phyloP scores from a whole-genome alignment of 2,888 invertebrate genomes.

The Salticus scenicus region DNA sequence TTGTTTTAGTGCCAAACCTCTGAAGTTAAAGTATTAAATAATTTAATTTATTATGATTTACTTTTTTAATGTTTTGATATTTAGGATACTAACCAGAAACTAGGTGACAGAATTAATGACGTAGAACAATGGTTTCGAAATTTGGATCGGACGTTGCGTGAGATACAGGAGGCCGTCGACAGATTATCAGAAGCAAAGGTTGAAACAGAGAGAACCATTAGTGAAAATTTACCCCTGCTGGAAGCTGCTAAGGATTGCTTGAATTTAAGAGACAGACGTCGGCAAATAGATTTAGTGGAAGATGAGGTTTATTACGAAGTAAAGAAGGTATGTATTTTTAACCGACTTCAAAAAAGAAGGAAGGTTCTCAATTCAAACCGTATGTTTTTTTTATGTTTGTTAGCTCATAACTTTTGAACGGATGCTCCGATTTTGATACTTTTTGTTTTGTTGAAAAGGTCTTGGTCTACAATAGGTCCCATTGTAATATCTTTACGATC shows the following conservation, averaged over 20 bases:
- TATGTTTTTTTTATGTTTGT: too few relatives aligned
- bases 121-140: constrained; percentile 62
- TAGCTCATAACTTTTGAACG: too few relatives aligned
- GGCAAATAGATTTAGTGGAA: constrained; percentile 52
- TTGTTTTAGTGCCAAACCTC: too few relatives aligned
- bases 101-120: constrained; percentile 55
- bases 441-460: too few relatives aligned
- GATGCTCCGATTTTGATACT: too few relatives aligned
- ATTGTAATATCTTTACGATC: too few relatives aligned
- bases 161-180: constrained; percentile 43
- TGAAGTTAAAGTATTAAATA: too few relatives aligned
- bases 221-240: constrained; percentile 39
- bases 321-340: constrained; percentile 46
- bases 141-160: constrained; percentile 42
- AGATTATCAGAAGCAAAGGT: constrained; percentile 47
- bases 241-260: constrained; percentile 51
- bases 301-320: constrained; percentile 54
- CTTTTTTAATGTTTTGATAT: too few relatives aligned
- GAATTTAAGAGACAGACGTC: constrained; percentile 48
- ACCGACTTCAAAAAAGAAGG: too few relatives aligned
- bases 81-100: constrained; percentile 55
- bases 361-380: too few relatives aligned
- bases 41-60: too few relatives aligned
- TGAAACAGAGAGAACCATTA: constrained; percentile 33
- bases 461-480: too few relatives aligned